Percentiles rank a stretch among this genome's conserved stretches.
These are phyloP conservation scores for Hystrix brachyura DNA, from an alignment of 2,113 vertebrate species.

Conservation along the genomic window DNA sequence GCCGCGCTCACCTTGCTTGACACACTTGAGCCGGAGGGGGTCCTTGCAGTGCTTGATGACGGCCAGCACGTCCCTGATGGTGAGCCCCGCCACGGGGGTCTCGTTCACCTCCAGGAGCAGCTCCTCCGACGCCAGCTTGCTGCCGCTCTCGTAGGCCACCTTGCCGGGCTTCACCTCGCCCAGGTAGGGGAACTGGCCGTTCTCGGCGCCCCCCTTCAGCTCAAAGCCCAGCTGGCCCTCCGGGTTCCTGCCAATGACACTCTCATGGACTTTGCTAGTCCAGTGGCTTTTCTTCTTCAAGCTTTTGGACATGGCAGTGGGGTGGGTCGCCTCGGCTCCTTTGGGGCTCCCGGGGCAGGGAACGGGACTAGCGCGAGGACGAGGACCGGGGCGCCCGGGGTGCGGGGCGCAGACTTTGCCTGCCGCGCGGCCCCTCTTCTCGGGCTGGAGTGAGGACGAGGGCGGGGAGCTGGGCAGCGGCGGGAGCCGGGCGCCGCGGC, in stretches of 20 bases:
- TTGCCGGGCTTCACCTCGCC: conserved; percentile 93
- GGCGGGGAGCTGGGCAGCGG: conserved; percentile 66
- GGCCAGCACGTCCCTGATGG: conserved; percentile 96
- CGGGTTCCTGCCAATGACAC: conserved; percentile 92
- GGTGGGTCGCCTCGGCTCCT: conserved; percentile 82
- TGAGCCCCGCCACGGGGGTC: conserved; percentile 97
- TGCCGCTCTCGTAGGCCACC: conserved; percentile 92
- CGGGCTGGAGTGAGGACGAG: conserved; percentile 76
- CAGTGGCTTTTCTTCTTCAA: conserved; percentile 98
- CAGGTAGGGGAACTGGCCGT: conserved; percentile 96
- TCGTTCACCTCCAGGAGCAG: conserved; percentile 98
- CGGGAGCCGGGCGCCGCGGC: conserved; percentile 75
- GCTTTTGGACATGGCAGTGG: conserved; percentile 96
- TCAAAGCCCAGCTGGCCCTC: conserved; percentile 95
- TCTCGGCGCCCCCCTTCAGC: conserved; percentile 96
- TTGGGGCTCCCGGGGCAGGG: conserved; percentile 9
- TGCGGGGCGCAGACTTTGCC: conserved; percentile 77
- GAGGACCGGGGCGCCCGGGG: conserved; percentile 70
- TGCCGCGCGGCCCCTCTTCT: conserved; percentile 76
- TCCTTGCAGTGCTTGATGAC: conserved; percentile 98
- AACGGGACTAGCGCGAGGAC: conserved; percentile 56
- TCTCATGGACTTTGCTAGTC: conserved; percentile 98
- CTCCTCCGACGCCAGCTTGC: conserved; percentile 93
- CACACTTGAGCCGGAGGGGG: conserved; percentile 97
- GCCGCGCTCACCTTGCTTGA: conserved; percentile 94